Percentiles rank a stretch among this genome's conserved stretches.
phyloP scores from a whole-genome alignment of 2,888 invertebrate species.

The Neria commutata region DNA sequence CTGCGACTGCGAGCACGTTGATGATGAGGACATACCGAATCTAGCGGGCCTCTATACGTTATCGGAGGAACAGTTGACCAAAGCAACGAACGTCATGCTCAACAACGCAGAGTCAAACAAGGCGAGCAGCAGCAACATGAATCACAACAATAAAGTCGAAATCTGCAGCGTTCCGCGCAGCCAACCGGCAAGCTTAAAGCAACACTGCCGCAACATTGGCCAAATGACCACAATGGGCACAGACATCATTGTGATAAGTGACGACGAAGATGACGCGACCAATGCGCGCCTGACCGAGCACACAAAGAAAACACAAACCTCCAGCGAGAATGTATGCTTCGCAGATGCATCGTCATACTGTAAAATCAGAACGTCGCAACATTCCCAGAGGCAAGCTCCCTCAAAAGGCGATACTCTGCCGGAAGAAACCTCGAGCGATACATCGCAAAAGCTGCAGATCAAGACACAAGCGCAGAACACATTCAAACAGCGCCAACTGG shows the following conservation, averaged over 20 bases:
- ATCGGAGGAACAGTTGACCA: constrained; percentile 5
- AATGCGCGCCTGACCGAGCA: no score
- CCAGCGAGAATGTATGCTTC: background rate
- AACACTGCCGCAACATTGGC: no score
- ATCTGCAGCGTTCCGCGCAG: constrained; percentile 9
- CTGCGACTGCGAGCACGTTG: background rate
- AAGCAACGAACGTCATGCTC: background rate
- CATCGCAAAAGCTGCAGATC: background rate
- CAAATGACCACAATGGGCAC: constrained; percentile 6
- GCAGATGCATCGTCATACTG: background rate
- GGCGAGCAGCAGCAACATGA: background rate
- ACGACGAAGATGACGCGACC: constrained; percentile 20
- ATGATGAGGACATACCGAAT: constrained; percentile 17
- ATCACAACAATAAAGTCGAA: constrained; percentile 14
- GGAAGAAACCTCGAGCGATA: background rate
- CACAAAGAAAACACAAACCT: background rate
- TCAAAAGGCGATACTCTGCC: background rate
- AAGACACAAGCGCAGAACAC: constrained; percentile 18
- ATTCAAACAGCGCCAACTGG: constrained; percentile 44
- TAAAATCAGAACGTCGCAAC: background rate
- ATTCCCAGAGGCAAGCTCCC: background rate
- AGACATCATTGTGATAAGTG: constrained; percentile 21
- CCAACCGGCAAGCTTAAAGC: constrained; percentile 12
- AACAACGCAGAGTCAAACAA: no score
- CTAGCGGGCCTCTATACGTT: constrained; percentile 15